Conservation (phyloP, 2,113 vertebrate species). For the Tenebrosternarchus preto region DNA sequence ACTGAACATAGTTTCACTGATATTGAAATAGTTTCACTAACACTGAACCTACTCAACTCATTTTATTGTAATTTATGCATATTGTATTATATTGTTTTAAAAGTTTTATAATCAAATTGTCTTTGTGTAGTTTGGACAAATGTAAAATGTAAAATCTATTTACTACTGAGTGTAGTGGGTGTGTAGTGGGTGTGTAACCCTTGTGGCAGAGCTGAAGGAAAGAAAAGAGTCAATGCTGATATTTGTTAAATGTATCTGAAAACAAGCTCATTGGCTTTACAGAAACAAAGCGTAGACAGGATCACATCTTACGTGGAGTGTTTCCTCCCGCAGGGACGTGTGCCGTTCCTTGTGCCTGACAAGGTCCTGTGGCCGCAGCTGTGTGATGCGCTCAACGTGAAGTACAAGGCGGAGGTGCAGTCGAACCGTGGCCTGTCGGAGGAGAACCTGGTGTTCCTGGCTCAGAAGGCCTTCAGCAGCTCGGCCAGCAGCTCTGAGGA, state of each 20-base stretch:
- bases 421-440: conserved; percentile 90
- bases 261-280: no score
- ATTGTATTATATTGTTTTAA: no score
- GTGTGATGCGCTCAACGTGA: conserved; percentile 95
- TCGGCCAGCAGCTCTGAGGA: conserved; percentile 86
- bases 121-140: background rate
- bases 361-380: conserved; percentile 93
- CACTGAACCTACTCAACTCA: background rate
- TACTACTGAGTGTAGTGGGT: no score
- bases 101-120: background rate
- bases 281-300: no score
- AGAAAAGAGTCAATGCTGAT: no score
- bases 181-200: no score
- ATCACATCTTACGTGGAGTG: conserved; percentile 16
- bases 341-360: conserved; percentile 92
- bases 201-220: no score
- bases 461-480: conserved; percentile 93
- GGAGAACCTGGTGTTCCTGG: conserved; percentile 93
- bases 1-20: no score
- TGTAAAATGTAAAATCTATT: background rate
- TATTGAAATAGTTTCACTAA: conserved; percentile 1
- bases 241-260: no score
- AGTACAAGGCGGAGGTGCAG: conserved; percentile 96
- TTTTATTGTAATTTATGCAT: background rate
- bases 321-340: conserved; percentile 78